phyloP scores from a whole-genome alignment of 2,113 vertebrate species.

The Myotis lucifugus region DNA sequence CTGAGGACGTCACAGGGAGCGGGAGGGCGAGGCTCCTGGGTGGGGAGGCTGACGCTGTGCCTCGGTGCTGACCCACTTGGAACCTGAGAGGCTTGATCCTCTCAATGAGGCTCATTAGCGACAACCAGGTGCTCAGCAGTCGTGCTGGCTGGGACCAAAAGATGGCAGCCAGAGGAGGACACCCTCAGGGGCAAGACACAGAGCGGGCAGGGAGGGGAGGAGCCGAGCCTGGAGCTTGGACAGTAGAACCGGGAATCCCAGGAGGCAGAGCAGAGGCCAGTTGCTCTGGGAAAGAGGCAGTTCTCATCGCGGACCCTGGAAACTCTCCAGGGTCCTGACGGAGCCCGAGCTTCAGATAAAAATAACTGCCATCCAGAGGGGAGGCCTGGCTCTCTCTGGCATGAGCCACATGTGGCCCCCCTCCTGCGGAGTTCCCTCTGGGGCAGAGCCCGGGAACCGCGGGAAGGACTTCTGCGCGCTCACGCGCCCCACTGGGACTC shows the following conservation, averaged over 20 bases:
- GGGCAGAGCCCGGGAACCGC: background rate
- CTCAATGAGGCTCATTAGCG: background rate
- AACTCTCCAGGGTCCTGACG: conserved; percentile 36
- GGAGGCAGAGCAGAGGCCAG: background rate
- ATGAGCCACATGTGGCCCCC: background rate
- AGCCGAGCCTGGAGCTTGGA: background rate
- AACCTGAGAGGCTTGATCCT: fast-evolving
- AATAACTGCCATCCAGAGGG: background rate
- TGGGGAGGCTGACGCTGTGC: background rate
- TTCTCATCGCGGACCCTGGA: conserved; percentile 37
- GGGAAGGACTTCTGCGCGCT: background rate
- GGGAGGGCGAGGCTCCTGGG: background rate
- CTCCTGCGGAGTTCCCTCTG: background rate
- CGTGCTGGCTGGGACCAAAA: background rate
- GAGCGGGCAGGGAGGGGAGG: fast-evolving
- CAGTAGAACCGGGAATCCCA: background rate
- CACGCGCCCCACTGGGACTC: background rate
- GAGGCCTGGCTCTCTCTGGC: background rate
- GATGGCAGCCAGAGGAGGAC: background rate
- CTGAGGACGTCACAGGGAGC: fast-evolving
- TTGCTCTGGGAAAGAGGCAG: background rate
- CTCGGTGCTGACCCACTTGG: fast-evolving
- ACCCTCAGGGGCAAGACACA: fast-evolving
- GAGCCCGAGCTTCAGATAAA: background rate
- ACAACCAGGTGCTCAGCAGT: fast-evolving